Conservation (phyloP, 1,140 invertebrate genomes). For the Solenopsis fugax region DNA sequence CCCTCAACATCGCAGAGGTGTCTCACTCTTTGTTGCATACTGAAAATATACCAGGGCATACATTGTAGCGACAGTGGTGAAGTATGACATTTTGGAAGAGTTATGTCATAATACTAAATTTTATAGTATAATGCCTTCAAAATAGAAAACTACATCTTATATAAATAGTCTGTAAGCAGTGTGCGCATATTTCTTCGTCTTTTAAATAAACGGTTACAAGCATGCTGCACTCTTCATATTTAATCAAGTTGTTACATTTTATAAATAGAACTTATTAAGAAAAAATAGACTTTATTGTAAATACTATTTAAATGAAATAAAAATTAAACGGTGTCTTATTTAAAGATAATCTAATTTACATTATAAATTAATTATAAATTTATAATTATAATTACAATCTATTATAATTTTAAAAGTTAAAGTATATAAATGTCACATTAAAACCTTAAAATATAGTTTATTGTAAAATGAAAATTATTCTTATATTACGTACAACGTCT, state of each 20-base stretch:
- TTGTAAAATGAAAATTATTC: neutral
- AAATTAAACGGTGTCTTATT: neutral
- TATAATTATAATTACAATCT: neutral
- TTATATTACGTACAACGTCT: slow-evolving; percentile 1
- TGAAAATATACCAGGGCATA: neutral
- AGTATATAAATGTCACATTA: neutral
- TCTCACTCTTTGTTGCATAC: neutral
- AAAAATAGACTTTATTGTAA: neutral
- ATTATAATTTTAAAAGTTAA: neutral
- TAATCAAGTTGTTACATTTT: neutral
- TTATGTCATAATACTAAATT: slow-evolving; percentile 39
- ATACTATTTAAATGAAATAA: neutral
- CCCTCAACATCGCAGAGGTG: neutral
- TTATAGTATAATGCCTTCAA: slow-evolving; percentile 6
- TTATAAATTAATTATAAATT: neutral
- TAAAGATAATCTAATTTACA: neutral
- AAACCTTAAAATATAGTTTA: neutral
- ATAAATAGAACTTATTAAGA: neutral
- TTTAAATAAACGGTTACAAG: neutral
- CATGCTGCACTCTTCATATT: neutral
- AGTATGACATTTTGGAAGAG: slow-evolving; percentile 31
- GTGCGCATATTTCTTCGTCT: neutral
- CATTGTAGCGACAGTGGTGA: neutral
- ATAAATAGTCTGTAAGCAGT: neutral
- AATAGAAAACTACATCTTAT: neutral